Base-by-base conservation (phyloP, 1,140 invertebrate species). In the Trichonephila clavata region DNA sequence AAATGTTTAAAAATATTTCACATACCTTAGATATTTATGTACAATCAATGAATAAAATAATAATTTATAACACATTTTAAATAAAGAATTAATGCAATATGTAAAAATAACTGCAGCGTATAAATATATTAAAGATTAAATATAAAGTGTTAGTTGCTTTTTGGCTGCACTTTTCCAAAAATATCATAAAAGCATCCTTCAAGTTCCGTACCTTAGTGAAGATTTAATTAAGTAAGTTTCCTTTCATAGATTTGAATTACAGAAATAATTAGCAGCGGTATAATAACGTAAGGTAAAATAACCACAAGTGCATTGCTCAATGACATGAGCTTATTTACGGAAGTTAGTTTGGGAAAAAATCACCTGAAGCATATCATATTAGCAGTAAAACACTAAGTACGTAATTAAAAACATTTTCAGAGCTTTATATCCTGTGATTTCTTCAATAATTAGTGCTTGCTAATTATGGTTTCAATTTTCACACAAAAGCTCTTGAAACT, bases 331-430 rank as follows among this genome's bases (percentile, higher is more conserved):
- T 32, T 27, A 14, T 16, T 4, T 77, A 20, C 27, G 50, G 50
- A 50, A 50, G 4, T 50, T 50, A 13, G 8, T 50, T 50, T 10
- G 27, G 27, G 32, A 77, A 77, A 77, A 77, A 77, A 32, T 6
- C 24, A 18, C 1, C 71, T 3, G 24, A 77, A 77, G 71, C 71
- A 39, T 77, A 39, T 77, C 71, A 32, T 77, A 32, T 39, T 77
- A 18, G 27, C 32, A 77, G 32, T 32, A 77, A 77, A 16, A 6
- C 32, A 32, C 27, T 77, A 77, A 77, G 27, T 32, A 20, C 16
- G 24, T 77, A 77, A 77, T 77, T 77, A 77, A 77, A 39, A 77
- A 77, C 71, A 77, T 77, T 77, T 39, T 77, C 27, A 32, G 24
- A 27, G 14, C 27, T 77, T 77, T 77, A 32, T 77, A 27, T 77